Evolutionary conservation across 2,888 invertebrate species (phyloP), one percentile per base, ranked within the genome.

Genomic region (Lamproptera curius): DNA sequence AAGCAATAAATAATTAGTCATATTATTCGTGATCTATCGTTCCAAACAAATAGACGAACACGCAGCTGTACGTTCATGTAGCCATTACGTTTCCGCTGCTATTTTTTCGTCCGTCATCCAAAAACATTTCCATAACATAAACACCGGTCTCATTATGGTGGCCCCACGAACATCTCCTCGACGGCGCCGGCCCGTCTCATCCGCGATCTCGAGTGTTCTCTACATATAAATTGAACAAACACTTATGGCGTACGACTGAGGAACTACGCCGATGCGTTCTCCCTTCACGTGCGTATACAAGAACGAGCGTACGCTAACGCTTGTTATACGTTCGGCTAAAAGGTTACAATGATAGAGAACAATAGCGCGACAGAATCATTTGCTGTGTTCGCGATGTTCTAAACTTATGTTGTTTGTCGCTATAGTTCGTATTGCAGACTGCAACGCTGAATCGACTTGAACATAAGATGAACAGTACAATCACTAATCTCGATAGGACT

Each of bases 121-220:
- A 49, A 17, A 49, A 43, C 40, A 26, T 43, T 49, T 49, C 39
- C 14, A 28, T 26, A 43, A 40, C 26, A 43, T 43, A 49, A 49
- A 49, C 43, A 49, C 35, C 43, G 28, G 37, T 15, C 11, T 43
- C 49, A 49, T 49, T 49, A 49, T 41, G 35, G 40, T 33, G 38
- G n/a, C 38, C 31, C 34, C 33, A 11, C 36, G 26, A 16, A 11
- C 51, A 49, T 51, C 52, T 49, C 43, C 20, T 36, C 35, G 58
- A 53, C 57, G 76, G 77, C 75, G 78, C 77, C 79, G 69, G 65
- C 65, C 63, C 67, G 78, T 76, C 79, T 76, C 65, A 53, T 46
- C 56, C 47, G 50, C 50, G 45, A 23, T 33, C 51, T 68, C 46
- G 46, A 76, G 72, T 54, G 65, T 61, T 48, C 74, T 74, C 60